Conservation (phyloP, 1,140 invertebrate genomes). For the Oryctes rhinoceros region DNA sequence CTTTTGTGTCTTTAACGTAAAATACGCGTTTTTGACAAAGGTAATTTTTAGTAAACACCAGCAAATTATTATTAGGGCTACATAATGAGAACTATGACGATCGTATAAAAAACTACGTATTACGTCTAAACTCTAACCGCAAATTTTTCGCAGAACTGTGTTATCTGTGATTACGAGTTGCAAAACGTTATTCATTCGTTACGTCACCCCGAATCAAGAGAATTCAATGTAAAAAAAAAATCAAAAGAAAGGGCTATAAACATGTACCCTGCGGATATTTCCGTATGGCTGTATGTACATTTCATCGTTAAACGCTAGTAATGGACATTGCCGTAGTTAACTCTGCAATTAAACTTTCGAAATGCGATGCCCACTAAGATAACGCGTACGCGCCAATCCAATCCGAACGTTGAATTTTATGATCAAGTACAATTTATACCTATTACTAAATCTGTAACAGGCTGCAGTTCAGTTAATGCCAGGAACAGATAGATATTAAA, state of each 20-base stretch:
- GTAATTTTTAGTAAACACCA: too few species aligned
- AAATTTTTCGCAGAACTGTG: too few species aligned
- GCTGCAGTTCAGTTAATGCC: background rate
- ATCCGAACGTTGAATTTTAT: background rate
- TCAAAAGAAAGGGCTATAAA: background rate
- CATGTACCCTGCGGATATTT: background rate
- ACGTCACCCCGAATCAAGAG: background rate
- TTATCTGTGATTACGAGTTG: too few species aligned
- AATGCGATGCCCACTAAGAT: constrained; percentile 27
- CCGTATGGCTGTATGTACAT: background rate
- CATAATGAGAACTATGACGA: too few species aligned
- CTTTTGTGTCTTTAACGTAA: too few species aligned
- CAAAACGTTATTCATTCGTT: too few species aligned
- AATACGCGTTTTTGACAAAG: too few species aligned
- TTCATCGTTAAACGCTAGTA: constrained; percentile 30
- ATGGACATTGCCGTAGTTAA: constrained; percentile 29
- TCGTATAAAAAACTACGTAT: too few species aligned
- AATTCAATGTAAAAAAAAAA: background rate
- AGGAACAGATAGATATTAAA: background rate
- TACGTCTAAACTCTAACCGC: too few species aligned
- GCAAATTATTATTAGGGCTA: too few species aligned
- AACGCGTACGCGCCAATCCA: constrained; percentile 10
- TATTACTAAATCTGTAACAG: constrained; percentile 27
- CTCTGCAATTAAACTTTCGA: constrained; percentile 29
- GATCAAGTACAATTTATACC: constrained; percentile 30